Evolutionary conservation across 2,113 vertebrate genomes (phyloP), one percentile per base, ranked within the genome.

Genomic region (Azemiops feae): DNA sequence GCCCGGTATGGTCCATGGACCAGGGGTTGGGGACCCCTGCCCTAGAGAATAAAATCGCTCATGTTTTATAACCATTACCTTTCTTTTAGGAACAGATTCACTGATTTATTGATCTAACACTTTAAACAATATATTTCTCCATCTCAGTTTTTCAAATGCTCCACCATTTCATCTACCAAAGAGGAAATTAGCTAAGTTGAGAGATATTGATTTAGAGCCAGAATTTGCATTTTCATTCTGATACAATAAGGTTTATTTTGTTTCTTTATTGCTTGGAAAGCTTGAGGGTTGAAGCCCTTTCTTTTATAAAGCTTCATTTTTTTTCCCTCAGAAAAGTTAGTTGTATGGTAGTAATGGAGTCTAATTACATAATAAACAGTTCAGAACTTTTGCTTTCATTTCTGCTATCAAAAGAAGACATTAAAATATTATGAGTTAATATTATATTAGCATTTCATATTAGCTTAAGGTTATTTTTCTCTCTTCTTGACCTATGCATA

Each of bases 381-480:
- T 88, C 45, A 92, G 50, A 58, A 88, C 23, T 87, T 69, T 74
- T n/a, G 18, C 50, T 50, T 64, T 53, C 34, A 69, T 34, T 43
- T 88, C 9, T 90, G 81, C 89, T 85, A 60, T 91, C 45, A 91
- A 93, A 93, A 47, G 25, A 90, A 45, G 58, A 45, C 20, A 93
- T 87, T 87, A 91, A 69, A 69, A 6, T 69, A 50, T 74, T 91
- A 91, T 69, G 85, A 50, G 45, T 39, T 69, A 47, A 2, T 55
- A 53, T 55, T 91, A 47, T 27, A 25, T 87, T 87, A 91, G n/a
- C 5, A 69, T 64, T 58, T 93, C 50, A 74, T 54, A 45, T 34
- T 69, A 90, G 20, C 6, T 11, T 25, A 60, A 25, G 45, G 25
- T 52, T 87, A 25, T 86, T 64, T 52, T 88, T 47, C 20, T 52